phyloP scores from a whole-genome alignment of 2,113 vertebrate species.

The Pteropus alecto region DNA sequence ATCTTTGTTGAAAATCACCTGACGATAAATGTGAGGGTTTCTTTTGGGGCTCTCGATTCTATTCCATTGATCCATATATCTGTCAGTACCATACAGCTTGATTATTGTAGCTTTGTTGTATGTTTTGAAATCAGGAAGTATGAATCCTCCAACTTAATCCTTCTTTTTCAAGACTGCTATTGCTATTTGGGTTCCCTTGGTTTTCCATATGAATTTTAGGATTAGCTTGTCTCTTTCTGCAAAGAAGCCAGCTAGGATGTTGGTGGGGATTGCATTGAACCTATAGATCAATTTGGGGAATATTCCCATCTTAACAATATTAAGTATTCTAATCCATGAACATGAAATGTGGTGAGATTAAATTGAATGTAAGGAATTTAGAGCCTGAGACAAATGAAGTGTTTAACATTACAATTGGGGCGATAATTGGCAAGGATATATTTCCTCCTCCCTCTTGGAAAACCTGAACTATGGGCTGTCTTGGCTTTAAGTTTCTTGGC shows the following conservation, averaged over 20 bases:
- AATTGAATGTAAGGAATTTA: constrained; percentile 1
- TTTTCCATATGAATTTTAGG: neutral
- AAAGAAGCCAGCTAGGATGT: neutral
- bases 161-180: neutral
- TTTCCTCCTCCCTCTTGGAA: neutral
- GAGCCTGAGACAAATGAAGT: neutral
- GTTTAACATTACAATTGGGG: neutral
- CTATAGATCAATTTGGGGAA: neutral
- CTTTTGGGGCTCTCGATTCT: neutral
- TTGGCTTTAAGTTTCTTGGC: constrained; percentile 17
- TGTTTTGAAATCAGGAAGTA: neutral
- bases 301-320: neutral
- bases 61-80: neutral
- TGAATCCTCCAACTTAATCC: neutral
- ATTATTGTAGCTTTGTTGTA: neutral
- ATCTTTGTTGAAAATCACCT: neutral
- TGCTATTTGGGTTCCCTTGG: neutral
- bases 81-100: neutral
- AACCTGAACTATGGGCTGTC: neutral
- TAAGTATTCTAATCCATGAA: neutral
- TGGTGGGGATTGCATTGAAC: neutral
- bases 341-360: neutral
- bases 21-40: neutral
- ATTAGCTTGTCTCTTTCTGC: neutral
- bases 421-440: neutral